A percentile compares a stretch with the other conserved stretches of the same genome.
Evolutionary conservation across 2,797 vertebrate genomes (phyloP).

Genomic region (Tiaroga cobitis): DNA sequence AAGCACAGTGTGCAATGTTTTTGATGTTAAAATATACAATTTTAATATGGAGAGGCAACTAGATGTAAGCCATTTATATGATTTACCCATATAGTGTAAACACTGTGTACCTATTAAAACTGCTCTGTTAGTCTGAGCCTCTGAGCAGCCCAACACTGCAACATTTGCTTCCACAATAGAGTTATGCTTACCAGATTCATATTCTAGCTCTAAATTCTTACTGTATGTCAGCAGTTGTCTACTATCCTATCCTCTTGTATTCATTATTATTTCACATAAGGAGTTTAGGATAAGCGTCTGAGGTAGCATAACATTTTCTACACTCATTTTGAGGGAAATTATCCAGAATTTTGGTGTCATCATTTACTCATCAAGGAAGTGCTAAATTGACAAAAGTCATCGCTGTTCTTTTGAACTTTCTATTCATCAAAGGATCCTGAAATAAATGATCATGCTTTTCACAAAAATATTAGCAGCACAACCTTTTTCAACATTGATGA

Average conservation of each 20-base stretch:
- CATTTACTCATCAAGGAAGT: background rate
- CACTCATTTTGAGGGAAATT: background rate
- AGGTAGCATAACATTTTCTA: background rate
- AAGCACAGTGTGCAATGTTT: background rate
- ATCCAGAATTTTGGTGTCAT: background rate
- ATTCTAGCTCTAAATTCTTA: background rate
- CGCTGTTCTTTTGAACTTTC: too few species aligned
- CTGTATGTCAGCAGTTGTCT: background rate
- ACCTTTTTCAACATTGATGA: background rate
- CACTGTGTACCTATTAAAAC: background rate
- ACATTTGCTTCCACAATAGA: background rate
- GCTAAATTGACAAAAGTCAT: too few species aligned
- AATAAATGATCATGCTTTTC: too few species aligned
- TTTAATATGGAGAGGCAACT: background rate
- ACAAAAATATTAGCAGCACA: background rate
- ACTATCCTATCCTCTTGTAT: background rate
- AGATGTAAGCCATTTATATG: background rate
- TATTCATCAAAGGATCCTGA: too few species aligned
- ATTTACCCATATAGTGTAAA: background rate
- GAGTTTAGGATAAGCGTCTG: background rate
- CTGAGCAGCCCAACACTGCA: background rate
- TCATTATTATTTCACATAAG: background rate
- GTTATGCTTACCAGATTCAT: background rate
- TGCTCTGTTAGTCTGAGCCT: too few species aligned
- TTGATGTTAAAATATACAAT: background rate